Conservation (phyloP, 2,113 vertebrate species). For the Echinops telfairi region DNA sequence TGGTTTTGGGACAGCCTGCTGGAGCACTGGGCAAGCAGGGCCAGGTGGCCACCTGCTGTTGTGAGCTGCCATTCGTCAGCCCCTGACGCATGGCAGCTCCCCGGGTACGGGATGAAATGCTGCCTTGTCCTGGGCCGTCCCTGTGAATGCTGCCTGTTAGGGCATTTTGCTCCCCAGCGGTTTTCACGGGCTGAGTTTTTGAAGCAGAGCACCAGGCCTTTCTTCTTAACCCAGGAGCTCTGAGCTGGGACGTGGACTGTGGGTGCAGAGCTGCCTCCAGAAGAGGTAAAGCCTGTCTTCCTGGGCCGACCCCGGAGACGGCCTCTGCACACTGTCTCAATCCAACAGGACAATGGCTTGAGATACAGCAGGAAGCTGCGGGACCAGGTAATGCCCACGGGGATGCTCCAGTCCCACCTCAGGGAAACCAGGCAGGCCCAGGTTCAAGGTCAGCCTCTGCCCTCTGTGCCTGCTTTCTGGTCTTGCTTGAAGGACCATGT, state of each 20-base stretch:
- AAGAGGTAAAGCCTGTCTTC: neutral
- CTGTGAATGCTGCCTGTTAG: neutral
- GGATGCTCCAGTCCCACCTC: neutral
- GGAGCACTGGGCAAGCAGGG: neutral
- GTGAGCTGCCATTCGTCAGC: neutral
- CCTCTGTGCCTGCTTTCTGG: no score
- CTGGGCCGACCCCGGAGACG: neutral
- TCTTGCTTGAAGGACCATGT: neutral
- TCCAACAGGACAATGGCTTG: no score
- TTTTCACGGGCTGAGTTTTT: no score
- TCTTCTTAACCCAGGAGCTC: neutral
- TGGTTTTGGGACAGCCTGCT: neutral
- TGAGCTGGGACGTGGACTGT: rapidly evolving
- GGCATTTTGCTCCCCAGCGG: neutral
- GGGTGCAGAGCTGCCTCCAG: neutral
- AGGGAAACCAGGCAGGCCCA: neutral
- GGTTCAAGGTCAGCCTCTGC: neutral
- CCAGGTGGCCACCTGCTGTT: neutral
- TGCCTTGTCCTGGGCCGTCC: neutral
- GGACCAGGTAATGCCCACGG: neutral
- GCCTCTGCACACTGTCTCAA: rapidly evolving
- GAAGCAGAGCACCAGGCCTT: neutral
- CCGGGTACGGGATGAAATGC: no score
- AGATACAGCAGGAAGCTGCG: neutral
- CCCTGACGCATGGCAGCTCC: neutral